Evolutionary conservation across 2,113 vertebrate species (phyloP), one percentile per base, ranked within the genome.

Genomic region (Cricetomys ansorgei): DNA sequence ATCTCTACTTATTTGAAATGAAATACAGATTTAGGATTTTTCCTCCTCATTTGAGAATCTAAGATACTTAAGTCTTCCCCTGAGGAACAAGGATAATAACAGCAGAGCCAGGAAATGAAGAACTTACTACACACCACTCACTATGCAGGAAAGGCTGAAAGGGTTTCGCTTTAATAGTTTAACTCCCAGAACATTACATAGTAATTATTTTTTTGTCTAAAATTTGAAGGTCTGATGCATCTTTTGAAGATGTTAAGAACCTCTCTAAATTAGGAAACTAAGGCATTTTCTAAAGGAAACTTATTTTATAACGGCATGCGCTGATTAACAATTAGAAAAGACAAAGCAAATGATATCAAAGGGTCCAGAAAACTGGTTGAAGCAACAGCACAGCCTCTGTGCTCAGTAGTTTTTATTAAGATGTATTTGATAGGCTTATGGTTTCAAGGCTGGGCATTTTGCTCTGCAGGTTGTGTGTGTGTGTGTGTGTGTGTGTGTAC

Each of bases 71-170:
- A 96, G 62, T 75, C 94, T 96, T 96, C 96, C 96, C 97, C 83
- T 93, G 96, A 96, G 98, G 97, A 98, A 91, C 88, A 31, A 83
- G 94, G 96, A 88, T 98, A 98, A 98, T 97, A 98, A 97, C 57
- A 98, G 93, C n/a, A 37, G 96, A 98, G 96, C 0, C 92, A 57
- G 90, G 98, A 98, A 98, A 97, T 95, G 93, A 91, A 97, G 95
- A 91, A 64, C 96, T 97, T 98, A 96, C 98, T 98, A 98, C 96
- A 98, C 97, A 97, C 79, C 62, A 57, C 94, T 98, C 97, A 94
- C 97, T 97, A 97, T 97, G 96, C 34, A 70, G 96, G 97, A 97
- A 98, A 96, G 96, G 96, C 93, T 77, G 43, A 88, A 94, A 97
- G 94, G 96, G 89, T 97, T 95, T 97, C 34, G 12, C 94, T 98